Conservation (phyloP, 2,797 vertebrate species). For the Lacerta bilineata region DNA sequence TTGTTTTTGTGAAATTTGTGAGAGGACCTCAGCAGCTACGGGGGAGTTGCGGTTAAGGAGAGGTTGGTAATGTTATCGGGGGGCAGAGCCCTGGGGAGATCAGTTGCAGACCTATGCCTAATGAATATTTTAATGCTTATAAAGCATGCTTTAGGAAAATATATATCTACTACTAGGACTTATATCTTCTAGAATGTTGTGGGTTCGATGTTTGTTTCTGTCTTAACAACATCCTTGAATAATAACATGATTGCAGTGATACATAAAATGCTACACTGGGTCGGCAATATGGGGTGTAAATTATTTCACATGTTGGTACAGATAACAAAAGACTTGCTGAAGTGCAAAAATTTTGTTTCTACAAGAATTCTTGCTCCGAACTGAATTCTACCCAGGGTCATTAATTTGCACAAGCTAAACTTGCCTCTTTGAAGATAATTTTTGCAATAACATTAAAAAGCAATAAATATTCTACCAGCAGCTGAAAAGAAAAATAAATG, state of each 20-base stretch:
- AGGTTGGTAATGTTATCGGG: no score
- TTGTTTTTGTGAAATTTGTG: no score
- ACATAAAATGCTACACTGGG: slow-evolving; percentile 1
- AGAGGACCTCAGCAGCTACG: no score
- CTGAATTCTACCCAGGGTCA: slow-evolving; percentile 31
- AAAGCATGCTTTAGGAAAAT: not conserved
- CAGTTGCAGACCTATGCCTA: not conserved
- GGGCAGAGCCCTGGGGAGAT: not conserved
- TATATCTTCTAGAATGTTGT: slow-evolving; percentile 11
- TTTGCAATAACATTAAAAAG: slow-evolving; percentile 16
- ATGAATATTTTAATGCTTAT: not conserved
- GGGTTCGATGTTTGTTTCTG: not conserved
- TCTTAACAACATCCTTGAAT: not conserved
- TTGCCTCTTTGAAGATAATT: slow-evolving; percentile 27
- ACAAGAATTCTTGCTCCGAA: slow-evolving; percentile 19
- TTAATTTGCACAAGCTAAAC: slow-evolving; percentile 39
- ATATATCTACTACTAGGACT: slow-evolving; percentile 2
- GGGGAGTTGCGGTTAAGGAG: no score
- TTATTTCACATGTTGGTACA: slow-evolving; percentile 1
- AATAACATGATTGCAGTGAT: slow-evolving; percentile 22
- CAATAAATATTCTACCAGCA: slow-evolving; percentile 23
- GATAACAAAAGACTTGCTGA: slow-evolving; percentile 34
- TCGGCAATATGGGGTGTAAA: slow-evolving; percentile 30
- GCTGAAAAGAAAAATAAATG: not conserved
- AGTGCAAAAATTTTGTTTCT: slow-evolving; percentile 14